These are phyloP conservation scores for Drosophila lini DNA, from an alignment of 1,140 invertebrate species.

Conservation along the genomic window DNA sequence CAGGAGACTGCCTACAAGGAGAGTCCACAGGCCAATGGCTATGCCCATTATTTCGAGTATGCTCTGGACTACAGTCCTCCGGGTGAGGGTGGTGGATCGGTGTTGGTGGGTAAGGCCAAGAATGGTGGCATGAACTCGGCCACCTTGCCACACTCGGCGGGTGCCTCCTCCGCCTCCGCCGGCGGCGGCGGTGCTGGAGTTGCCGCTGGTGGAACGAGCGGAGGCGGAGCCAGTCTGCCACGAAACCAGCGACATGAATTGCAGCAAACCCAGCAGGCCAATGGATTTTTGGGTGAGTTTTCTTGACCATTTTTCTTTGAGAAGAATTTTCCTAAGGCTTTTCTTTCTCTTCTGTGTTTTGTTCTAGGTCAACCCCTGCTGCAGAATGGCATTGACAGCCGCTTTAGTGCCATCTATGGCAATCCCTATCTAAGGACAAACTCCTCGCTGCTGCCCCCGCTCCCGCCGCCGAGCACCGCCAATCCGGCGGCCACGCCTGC, in stretches of 20 bases:
- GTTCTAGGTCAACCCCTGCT: conserved; percentile 85
- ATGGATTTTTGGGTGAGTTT: conserved; percentile 80
- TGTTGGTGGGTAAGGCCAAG: conserved; percentile 40
- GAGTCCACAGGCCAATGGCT: conserved; percentile 91
- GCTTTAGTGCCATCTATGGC: conserved; percentile 94
- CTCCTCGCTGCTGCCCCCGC: conserved; percentile 85
- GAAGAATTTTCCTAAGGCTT: not conserved
- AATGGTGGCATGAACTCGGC: conserved; percentile 70
- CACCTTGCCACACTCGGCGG: conserved; percentile 75
- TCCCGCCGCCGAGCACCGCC: conserved; percentile 86
- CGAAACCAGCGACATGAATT: conserved; percentile 75
- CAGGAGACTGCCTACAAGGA: conserved; percentile 85
- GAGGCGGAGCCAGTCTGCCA: conserved; percentile 69
- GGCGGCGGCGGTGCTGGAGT: not conserved
- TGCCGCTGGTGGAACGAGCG: not conserved
- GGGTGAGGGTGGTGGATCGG: conserved; percentile 57
- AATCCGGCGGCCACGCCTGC: conserved; percentile 91
- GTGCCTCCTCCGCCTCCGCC: not conserved
- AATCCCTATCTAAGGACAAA: conserved; percentile 92
- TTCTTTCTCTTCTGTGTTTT: not conserved
- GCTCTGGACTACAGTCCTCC: conserved; percentile 93
- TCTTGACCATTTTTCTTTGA: not conserved
- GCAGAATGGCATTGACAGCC: conserved; percentile 89
- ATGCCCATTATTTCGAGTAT: conserved; percentile 95
- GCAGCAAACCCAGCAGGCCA: conserved; percentile 60